Evolutionary conservation across 2,113 vertebrate species (phyloP), one percentile per base, ranked within the genome.

Genomic region (Rhinoptilus africanus): DNA sequence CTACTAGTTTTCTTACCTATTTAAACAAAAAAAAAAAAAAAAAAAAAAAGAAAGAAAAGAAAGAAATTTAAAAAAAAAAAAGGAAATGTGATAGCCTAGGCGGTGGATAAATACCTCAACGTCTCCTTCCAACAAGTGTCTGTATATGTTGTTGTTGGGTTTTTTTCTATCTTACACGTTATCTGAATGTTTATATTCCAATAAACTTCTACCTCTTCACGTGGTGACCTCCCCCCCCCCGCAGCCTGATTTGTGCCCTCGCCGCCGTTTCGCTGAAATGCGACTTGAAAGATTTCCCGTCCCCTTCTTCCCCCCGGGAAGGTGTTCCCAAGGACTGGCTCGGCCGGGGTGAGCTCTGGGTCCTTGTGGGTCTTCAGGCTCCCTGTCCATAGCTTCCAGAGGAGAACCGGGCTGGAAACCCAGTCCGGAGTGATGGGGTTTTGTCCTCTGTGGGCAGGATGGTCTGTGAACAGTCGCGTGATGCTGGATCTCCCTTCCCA

Each of bases 131-230:
- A 98, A 98, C 98, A 98, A 98, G 98, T 98, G 97, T 98, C 98
- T 98, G 97, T 98, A 97, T 98, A 98, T 98, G 98, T 98, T 88
- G 97, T 98, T 97, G 97, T 97, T 98, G 93, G 96, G 93, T 96
- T 57, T 98, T 98, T 98, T 98, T 98, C 98, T 98, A 98, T 98
- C 97, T 97, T 98, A 98, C 96, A 90, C 92, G 96, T 98, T 98
- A 97, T 97, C 69, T 97, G 97, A 98, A 98, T 98, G 98, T 98
- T 98, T 98, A 97, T 98, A 98, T 98, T 98, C 98, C 98, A 98
- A 98, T 98, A 98, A 98, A 98, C 96, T 98, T 98, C 98, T 98
- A 98, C 98, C 98, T 98, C 98, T 98, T 98, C 98, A 98, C 88
- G 81, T 21, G 13, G 82, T 64, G 96, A 71, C 80, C 72, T 53